Evolutionary conservation across 23 tunicate genomes (phyloP), one percentile per base, ranked within the genome.

Genomic region (Aplidium turbinatum): DNA sequence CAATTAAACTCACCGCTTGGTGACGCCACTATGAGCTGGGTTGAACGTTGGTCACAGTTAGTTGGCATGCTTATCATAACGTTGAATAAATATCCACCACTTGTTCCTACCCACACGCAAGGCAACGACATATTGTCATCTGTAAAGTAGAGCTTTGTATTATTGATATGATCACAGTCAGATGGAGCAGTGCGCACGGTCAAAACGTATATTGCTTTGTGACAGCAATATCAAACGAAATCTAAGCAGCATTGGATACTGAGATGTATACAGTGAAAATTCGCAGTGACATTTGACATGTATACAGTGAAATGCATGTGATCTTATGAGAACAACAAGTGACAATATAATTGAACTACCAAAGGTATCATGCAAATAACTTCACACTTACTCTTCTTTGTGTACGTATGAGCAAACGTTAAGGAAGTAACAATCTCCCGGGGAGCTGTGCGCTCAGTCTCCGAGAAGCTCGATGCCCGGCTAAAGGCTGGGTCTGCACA

Each of bases 31-130:
- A 78, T 47, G 47, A 61, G 39, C 7, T 67, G 63, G 4, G 45
- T 4, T 16, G 72, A 20, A 11, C 82, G 57, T 5, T 47, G 58
- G 22, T 48, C 47, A 32, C 11, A n/a, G 26, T 7, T 13, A n/a
- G 63, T 4, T 6, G 82, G 87, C 38, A 61, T 48, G 57, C 67
- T 82, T 1, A 84, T 1, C 20, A 56, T 72, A 20, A 84, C 67
- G 66, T 56, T 61, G 69, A 54, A 77, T 9, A 84, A 68, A 58
- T 28, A 67, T 4, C 90, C 90, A 18, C 57, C 26, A 1, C 64
- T 20, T 1, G 83, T 84, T 27, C 90, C 90, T 0, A 77, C 90
- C 82, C 77, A 84, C 46, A 84, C 25, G 40, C 73, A 76, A 0
- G 88, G 88, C 4, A 47, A 32, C 23, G 38, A 5, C 27, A 29